Evolutionary conservation across 1,140 invertebrate species (phyloP).

Genomic region (Metopolophium dirhodum): DNA sequence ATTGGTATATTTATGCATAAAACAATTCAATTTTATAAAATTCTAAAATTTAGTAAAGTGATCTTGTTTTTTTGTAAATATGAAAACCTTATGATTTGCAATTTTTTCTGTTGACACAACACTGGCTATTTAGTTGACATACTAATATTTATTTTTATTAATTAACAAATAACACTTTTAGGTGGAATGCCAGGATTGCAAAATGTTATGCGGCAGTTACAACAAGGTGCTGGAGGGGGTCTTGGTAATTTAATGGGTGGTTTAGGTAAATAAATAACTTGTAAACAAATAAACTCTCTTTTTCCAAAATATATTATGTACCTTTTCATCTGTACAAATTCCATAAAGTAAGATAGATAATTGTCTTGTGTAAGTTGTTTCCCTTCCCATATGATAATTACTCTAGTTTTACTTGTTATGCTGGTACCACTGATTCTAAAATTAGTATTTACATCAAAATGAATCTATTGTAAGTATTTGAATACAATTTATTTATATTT

Average conservation of each 20-base stretch:
- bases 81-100: not conserved
- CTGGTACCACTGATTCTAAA: not conserved
- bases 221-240: slow-evolving; percentile 83
- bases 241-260: slow-evolving; percentile 81
- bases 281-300: not conserved
- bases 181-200: slow-evolving; percentile 96
- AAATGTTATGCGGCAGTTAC: slow-evolving; percentile 97
- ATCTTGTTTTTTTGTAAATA: not conserved
- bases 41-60: not conserved
- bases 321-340: slow-evolving; percentile 43
- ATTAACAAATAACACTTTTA: slow-evolving; percentile 58
- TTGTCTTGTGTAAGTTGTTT: not conserved
- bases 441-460: not conserved
- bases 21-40: not conserved
- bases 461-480: not conserved
- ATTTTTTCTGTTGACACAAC: not conserved
- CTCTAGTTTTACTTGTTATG: not conserved
- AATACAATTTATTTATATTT: slow-evolving; percentile 13
- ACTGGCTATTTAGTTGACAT: not conserved
- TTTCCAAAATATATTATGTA: slow-evolving; percentile 16
- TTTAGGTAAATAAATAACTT: slow-evolving; percentile 62
- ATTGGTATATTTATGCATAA: slow-evolving; percentile 70
- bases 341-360: slow-evolving; percentile 23
- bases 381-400: not conserved
- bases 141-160: slow-evolving; percentile 8